phyloP scores from a whole-genome alignment of 2,797 vertebrate species.

The Sebastiscus tertius region DNA sequence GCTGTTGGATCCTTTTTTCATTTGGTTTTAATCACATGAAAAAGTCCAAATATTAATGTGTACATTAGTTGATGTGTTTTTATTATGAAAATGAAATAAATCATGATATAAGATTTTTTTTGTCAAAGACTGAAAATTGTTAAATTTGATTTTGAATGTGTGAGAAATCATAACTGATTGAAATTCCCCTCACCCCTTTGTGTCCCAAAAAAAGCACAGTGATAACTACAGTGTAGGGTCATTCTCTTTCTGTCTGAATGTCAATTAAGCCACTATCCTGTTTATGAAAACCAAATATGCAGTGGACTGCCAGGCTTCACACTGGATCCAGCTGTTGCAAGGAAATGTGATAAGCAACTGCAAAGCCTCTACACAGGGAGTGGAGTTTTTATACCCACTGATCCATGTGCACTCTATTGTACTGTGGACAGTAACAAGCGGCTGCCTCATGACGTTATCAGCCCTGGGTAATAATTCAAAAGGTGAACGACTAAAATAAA shows the following conservation, averaged over 20 bases:
- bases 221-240: neutral
- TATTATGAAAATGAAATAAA: neutral
- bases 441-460: neutral
- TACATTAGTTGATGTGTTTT: neutral
- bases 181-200: neutral
- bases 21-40: neutral
- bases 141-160: no score
- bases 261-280: neutral
- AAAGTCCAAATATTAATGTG: neutral
- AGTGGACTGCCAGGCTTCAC: neutral
- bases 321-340: slow-evolving; percentile 11
- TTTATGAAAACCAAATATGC: neutral
- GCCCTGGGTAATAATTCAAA: slow-evolving; percentile 14
- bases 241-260: neutral
- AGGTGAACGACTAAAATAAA: neutral
- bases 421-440: neutral
- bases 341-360: slow-evolving; percentile 9
- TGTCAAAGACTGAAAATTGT: no score
- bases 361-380: neutral
- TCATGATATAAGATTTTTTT: neutral
- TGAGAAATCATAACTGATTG: neutral
- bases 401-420: neutral
- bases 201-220: neutral
- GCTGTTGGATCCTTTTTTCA: neutral
- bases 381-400: neutral